These are phyloP conservation scores for Deilephila porcellus DNA, from an alignment of 2,888 invertebrate species.

Conservation along the genomic window DNA sequence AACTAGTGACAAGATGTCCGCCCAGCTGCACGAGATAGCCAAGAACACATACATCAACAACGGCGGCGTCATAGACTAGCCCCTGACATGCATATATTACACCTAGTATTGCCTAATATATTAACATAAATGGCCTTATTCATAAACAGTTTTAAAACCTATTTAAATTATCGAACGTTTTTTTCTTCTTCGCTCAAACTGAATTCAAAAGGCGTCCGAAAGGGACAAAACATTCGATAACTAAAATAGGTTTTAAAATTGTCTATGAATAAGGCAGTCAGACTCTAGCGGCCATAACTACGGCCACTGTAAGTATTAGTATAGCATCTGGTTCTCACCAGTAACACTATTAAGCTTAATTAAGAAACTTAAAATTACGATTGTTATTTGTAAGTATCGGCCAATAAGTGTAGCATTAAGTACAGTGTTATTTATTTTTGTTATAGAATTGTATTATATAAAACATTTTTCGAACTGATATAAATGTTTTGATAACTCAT, in stretches of 20 bases:
- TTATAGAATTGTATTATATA: slow-evolving; percentile 30
- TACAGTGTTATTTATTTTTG: slow-evolving; percentile 47
- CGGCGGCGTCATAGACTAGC: slow-evolving; percentile 70
- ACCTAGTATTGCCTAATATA: slow-evolving; percentile 5
- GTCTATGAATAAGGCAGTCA: background rate
- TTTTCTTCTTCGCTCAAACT: too few relatives aligned
- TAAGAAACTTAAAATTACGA: background rate
- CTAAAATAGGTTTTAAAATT: too few relatives aligned
- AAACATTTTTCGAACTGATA: background rate
- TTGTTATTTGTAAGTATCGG: slow-evolving; percentile 1
- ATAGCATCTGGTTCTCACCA: background rate
- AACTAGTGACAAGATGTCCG: slow-evolving; percentile 85
- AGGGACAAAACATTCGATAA: too few relatives aligned
- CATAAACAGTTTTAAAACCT: too few relatives aligned
- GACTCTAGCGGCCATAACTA: background rate
- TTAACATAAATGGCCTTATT: background rate
- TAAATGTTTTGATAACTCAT: background rate
- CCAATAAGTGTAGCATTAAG: slow-evolving; percentile 9
- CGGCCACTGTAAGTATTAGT: slow-evolving; percentile 10
- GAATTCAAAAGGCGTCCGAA: too few relatives aligned
- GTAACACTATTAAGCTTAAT: slow-evolving; percentile 8
- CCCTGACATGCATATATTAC: background rate
- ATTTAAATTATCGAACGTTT: too few relatives aligned
- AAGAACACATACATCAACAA: slow-evolving; percentile 73
- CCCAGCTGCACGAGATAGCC: slow-evolving; percentile 74